Base-by-base conservation (phyloP, 30 jellyfish, hydroid and myxozoan species). In the Aurelia sp. region DNA sequence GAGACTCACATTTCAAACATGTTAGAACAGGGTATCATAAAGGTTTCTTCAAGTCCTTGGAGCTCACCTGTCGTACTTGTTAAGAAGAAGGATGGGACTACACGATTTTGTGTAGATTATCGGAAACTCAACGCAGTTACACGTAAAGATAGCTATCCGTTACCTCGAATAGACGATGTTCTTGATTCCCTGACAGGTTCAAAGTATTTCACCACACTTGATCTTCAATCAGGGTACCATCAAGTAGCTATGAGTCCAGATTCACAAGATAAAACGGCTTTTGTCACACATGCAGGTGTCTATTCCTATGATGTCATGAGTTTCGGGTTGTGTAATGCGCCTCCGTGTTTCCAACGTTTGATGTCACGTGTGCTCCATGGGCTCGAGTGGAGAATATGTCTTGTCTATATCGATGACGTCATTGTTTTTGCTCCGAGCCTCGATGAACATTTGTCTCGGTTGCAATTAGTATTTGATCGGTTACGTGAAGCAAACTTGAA, bases 1-100 rank as follows among this genome's bases (percentile, higher is more conserved):
- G 82, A 80, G 16, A 50, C 41, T 5, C 86, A 53, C 17, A 44
- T 44, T 8, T 44, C 55, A 2, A 44, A 44, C 55, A 44, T 44
- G 55, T 9, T 44, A 6, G 55, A 44, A 6, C 55, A 44, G 55
- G 15, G 15, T 6, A 44, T 44, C 9, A 44, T 44, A 7, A 44
- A 44, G 0, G 55, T 69, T 69, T 53, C 55, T 44, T 18, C 41
- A 8, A 72, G 95, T 67, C 95, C 95, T 12, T 89, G 90, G 94
- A 70, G 88, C 51, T 57, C 95, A 9, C 97, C 97, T 3, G 78
- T 74, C 9, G 95, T 89, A 44, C 91, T 80, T 4, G 69, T 59
- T 11, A 59, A 59, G 69, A 59, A 59, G 69, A 59, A 59, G 69
- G 55, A 59, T 5, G 69, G 69, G 11, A 59, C 69, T 5, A 59